Evolutionary conservation across 2,888 invertebrate species (phyloP), one percentile per base, ranked within the genome.

Genomic region (Ephialtes manifestator): DNA sequence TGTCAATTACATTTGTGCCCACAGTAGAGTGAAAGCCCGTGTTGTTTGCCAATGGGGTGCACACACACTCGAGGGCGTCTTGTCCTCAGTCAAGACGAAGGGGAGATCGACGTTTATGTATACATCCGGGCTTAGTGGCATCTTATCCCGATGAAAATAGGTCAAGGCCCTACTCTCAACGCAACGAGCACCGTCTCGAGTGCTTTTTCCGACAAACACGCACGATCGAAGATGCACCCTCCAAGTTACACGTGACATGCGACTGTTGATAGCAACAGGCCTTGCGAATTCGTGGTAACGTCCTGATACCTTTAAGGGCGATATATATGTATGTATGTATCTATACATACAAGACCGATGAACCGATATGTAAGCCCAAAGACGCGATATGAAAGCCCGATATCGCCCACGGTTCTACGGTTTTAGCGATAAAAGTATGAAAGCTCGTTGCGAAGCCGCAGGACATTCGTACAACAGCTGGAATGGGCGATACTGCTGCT

Each of bases 161-260:
- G 68, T 68, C 68, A 68, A 68, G 68, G 68, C 46, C 28, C 46
- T 8, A 18, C 46, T 10, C 43, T 10, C 43, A 39, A 39, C n/a
- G 60, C 63, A 35, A 15, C 48, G 15, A 68, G 4, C 1, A 18
- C 24, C 7, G 48, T 68, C 68, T 43, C 48, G 68, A 68, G 68
- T 68, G 28, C 24, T 24, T 48, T 4, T 28, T 20, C 43, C 20
- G 15, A 39, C n/a, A 24, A 24, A 24, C 68, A 48, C 48, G 68
- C 68, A 68, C 68, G 46, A 68, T 68, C 24, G 68, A 68, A 46
- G 20, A 43, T 67, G 63, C 63, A 39, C n/a, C 18, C 63, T 63
- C n/a, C 7, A 39, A 35, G 18, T 5, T 35, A 63, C 63, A 63
- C 63, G 39, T 39, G 63, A 2, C 24, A 7, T n/a, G 1, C 31